Conservation (phyloP, 2,797 vertebrate genomes). For the Enteromius mattozi region DNA sequence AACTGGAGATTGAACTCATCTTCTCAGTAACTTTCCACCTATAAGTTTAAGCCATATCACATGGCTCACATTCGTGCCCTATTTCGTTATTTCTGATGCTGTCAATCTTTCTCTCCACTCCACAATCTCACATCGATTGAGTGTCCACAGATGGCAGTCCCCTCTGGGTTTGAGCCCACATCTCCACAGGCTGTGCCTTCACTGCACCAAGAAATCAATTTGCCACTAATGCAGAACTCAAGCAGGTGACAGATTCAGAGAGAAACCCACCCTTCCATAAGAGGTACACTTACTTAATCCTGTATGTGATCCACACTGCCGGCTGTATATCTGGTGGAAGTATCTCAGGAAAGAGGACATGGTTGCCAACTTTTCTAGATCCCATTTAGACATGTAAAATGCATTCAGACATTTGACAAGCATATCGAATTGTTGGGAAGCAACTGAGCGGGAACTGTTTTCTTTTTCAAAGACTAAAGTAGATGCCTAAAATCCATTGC, state of each 20-base stretch:
- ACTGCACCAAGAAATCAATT: constrained; percentile 51
- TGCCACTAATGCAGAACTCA: constrained; percentile 49
- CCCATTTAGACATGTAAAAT: constrained; percentile 40
- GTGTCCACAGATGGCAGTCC: constrained; percentile 38
- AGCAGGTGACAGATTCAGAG: constrained; percentile 47
- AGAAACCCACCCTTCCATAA: constrained; percentile 35
- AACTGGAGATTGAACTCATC: background rate
- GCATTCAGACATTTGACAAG: constrained; percentile 48
- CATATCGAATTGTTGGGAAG: constrained; percentile 36
- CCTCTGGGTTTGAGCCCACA: constrained; percentile 32
- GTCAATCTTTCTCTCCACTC: constrained; percentile 45
- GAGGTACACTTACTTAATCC: constrained; percentile 26
- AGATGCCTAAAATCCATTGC: constrained; percentile 28
- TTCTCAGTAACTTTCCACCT: constrained; percentile 18
- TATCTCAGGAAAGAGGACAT: constrained; percentile 30
- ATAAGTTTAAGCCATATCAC: constrained; percentile 22
- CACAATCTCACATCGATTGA: constrained; percentile 39
- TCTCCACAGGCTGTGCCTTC: constrained; percentile 44
- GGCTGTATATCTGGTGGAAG: constrained; percentile 35
- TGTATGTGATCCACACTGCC: constrained; percentile 17
- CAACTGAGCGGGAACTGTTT: constrained; percentile 13
- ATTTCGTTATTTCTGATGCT: constrained; percentile 39
- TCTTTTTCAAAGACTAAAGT: constrained; percentile 26
- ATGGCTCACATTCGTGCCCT: constrained; percentile 14
- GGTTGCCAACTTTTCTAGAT: constrained; percentile 40